These are phyloP conservation scores for Meteorus sp. DNA, from an alignment of 1,140 invertebrate genomes.

Conservation along the genomic window DNA sequence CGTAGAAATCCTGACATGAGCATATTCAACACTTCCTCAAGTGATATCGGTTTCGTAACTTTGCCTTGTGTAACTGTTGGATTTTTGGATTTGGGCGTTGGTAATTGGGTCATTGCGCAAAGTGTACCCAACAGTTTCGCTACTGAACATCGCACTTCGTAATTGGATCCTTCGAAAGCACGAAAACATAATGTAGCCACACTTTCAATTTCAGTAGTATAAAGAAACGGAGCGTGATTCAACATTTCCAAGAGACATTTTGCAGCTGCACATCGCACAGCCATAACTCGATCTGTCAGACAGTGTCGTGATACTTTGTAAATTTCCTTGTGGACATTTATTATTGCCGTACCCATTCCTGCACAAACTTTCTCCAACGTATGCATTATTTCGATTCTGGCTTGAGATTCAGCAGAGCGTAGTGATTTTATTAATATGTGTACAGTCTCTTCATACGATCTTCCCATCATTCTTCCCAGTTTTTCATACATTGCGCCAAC, in stretches of 20 bases:
- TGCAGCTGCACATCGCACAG: constrained; percentile 84
- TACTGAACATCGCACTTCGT: constrained; percentile 90
- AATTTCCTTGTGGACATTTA: constrained; percentile 88
- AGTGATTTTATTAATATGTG: constrained; percentile 89
- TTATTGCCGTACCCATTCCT: constrained; percentile 87
- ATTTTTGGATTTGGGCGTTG: constrained; percentile 49
- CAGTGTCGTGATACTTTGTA: constrained; percentile 86
- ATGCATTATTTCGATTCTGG: constrained; percentile 94
- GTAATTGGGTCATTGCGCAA: constrained; percentile 79
- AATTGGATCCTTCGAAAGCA: constrained; percentile 91
- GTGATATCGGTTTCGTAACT: constrained; percentile 66
- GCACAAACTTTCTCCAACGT: constrained; percentile 89
- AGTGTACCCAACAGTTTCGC: constrained; percentile 87
- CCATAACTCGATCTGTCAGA: constrained; percentile 87
- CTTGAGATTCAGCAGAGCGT: constrained; percentile 94
- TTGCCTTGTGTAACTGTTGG: constrained; percentile 62
- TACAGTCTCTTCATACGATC: constrained; percentile 97
- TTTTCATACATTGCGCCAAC: constrained; percentile 98
- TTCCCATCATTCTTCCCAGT: constrained; percentile 96
- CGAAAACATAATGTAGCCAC: constrained; percentile 87
- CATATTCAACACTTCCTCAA: constrained; percentile 90
- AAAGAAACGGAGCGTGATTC: constrained; percentile 85
- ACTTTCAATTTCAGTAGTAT: constrained; percentile 88
- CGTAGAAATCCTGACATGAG: constrained; percentile 93
- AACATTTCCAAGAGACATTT: constrained; percentile 88